A percentile compares a stretch with the other conserved stretches of the same genome.
phyloP scores from a whole-genome alignment of 2,113 vertebrate species.

The Pangasianodon gigas region DNA sequence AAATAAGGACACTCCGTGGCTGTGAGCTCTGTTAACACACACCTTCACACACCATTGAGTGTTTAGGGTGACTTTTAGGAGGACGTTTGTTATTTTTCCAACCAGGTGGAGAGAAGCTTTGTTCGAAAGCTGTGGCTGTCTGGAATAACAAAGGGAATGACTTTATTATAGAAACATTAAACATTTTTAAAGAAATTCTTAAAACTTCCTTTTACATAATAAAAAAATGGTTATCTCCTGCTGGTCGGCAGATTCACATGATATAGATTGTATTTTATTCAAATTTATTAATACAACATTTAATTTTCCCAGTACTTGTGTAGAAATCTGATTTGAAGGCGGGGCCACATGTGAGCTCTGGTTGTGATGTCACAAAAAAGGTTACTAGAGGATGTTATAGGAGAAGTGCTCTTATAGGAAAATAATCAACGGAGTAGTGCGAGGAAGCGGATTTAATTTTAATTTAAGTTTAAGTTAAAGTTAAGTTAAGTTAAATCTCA shows the following conservation, averaged over 20 bases:
- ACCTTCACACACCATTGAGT: constrained; percentile 14
- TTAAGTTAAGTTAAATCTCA: not conserved
- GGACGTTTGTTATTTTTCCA: not conserved
- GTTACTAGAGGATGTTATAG: not conserved
- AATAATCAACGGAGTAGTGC: not conserved
- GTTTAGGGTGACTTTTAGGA: constrained; percentile 9
- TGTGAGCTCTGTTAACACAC: constrained; percentile 5
- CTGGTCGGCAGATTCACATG: no score
- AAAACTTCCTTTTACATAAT: not conserved
- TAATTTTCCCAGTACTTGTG: not conserved
- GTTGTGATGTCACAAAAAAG: not conserved
- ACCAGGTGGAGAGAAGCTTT: not conserved
- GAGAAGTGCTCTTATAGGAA: no score
- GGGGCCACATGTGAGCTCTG: not conserved
- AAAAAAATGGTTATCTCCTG: no score
- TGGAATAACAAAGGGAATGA: not conserved
- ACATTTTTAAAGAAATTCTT: not conserved
- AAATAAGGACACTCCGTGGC: constrained; percentile 10
- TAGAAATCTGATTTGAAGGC: not conserved
- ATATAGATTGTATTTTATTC: not conserved
- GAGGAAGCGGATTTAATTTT: not conserved
- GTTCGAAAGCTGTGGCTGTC: no score
- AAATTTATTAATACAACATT: not conserved
- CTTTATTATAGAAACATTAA: not conserved
- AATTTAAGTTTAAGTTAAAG: not conserved